Evolutionary conservation across 2,888 invertebrate species (phyloP).

Genomic region (Zhuqinia jingwanae): DNA sequence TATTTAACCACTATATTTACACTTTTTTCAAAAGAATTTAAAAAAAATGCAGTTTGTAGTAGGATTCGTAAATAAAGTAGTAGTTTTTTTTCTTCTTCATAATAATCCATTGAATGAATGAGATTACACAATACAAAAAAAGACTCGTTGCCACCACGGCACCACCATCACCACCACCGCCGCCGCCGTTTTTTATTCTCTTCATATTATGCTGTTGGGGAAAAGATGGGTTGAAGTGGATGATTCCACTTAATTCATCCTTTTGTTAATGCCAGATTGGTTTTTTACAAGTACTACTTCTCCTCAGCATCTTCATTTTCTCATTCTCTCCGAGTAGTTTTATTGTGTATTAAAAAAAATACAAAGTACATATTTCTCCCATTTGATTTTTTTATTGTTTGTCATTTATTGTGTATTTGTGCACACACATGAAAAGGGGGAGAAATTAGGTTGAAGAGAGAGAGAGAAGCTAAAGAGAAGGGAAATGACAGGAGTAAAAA

Average conservation of each 20-base stretch:
- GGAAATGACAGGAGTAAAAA: too few species aligned
- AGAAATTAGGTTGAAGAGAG: constrained; percentile 59
- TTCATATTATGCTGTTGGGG: neutral
- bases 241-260: constrained; percentile 70
- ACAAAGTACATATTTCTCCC: neutral
- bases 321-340: neutral
- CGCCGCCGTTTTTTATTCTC: constrained; percentile 28
- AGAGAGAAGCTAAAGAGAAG: constrained; percentile 20
- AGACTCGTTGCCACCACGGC: too few species aligned
- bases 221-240: constrained; percentile 63
- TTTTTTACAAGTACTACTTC: constrained; percentile 52
- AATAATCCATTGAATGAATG: neutral
- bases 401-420: constrained; percentile 32
- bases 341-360: constrained; percentile 1
- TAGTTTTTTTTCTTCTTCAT: too few species aligned
- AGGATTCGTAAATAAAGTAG: neutral
- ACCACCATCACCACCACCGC: too few species aligned
- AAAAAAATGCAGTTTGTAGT: too few species aligned
- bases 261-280: constrained; percentile 70
- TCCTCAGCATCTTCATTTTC: constrained; percentile 34
- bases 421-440: constrained; percentile 41
- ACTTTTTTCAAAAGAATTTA: too few species aligned
- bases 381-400: constrained; percentile 48
- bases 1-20: neutral
- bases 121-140: neutral